Conservation (phyloP, 2,797 vertebrate species). For the Sciaenops ocellatus region DNA sequence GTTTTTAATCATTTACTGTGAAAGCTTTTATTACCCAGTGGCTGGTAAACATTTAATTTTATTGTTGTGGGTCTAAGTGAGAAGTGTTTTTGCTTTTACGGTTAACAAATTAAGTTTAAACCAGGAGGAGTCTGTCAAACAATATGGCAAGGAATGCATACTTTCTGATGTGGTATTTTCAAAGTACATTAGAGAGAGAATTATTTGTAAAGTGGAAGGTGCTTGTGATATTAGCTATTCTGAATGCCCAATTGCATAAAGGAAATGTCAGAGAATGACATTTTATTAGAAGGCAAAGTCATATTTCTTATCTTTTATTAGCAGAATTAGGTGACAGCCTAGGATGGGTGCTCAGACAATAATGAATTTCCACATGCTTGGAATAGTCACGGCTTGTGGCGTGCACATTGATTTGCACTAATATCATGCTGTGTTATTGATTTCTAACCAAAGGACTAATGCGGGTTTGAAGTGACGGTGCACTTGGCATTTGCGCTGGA, state of each 20-base stretch:
- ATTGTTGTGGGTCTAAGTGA: conserved; percentile 18
- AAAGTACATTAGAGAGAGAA: conserved; percentile 73
- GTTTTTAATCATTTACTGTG: conserved; percentile 18
- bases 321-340: conserved; percentile 80
- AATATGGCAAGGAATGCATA: conserved; percentile 51
- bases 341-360: conserved; percentile 72
- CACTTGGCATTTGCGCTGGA: conserved; percentile 76
- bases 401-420: conserved; percentile 81
- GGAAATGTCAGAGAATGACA: conserved; percentile 85
- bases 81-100: conserved; percentile 21
- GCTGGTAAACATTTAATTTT: conserved; percentile 20
- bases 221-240: conserved; percentile 71
- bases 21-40: conserved; percentile 24
- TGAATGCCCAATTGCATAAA: conserved; percentile 73
- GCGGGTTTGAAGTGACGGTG: conserved; percentile 80
- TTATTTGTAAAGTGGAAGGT: conserved; percentile 71
- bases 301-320: conserved; percentile 84
- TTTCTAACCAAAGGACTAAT: conserved; percentile 83
- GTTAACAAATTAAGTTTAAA: conserved; percentile 47
- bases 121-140: conserved; percentile 39
- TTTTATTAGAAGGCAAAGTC: conserved; percentile 82
- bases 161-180: conserved; percentile 77
- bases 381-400: conserved; percentile 73
- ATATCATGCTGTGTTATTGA: conserved; percentile 85
- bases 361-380: conserved; percentile 78